Percentiles rank a stretch among this genome's conserved stretches.
phyloP scores from a whole-genome alignment of 2,888 invertebrate species.

The Scaptomyza polygonia region DNA sequence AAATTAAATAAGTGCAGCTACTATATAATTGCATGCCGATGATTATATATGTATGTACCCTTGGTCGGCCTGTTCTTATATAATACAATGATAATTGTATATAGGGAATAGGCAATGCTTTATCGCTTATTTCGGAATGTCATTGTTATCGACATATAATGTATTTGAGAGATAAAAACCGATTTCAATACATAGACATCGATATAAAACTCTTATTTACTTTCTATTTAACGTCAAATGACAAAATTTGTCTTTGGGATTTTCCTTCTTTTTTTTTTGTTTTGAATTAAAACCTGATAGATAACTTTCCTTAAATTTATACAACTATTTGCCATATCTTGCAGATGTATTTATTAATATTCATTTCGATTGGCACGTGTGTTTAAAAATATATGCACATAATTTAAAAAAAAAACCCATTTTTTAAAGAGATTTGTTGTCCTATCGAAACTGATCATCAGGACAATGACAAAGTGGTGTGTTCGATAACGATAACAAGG shows the following conservation, averaged over 20 bases:
- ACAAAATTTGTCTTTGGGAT: constrained; percentile 2
- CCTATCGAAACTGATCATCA: constrained; percentile 11
- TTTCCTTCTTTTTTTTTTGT: too few relatives aligned
- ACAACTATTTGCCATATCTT: not conserved
- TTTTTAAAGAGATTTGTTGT: too few relatives aligned
- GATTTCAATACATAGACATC: constrained; percentile 16
- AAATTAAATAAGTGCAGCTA: too few relatives aligned
- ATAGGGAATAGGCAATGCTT: too few relatives aligned
- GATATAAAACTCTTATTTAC: constrained; percentile 18
- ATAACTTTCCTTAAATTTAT: not conserved
- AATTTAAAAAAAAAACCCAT: constrained; percentile 4
- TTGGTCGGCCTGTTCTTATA: too few relatives aligned
- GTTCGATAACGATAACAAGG: constrained; percentile 25
- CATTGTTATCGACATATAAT: constrained; percentile 8
- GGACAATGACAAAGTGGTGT: constrained; percentile 4
- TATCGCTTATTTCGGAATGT: not conserved
- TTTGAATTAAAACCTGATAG: not conserved
- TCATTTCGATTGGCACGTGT: too few relatives aligned
- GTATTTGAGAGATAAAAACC: constrained; percentile 19
- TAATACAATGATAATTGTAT: too few relatives aligned
- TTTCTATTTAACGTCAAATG: constrained; percentile 23
- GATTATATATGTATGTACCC: too few relatives aligned
- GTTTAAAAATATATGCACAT: constrained; percentile 6
- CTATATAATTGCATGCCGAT: too few relatives aligned
- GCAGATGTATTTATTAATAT: not conserved